These are phyloP conservation scores for Anthoscopus minutus DNA, from an alignment of 2,113 vertebrate genomes.

Conservation along the genomic window DNA sequence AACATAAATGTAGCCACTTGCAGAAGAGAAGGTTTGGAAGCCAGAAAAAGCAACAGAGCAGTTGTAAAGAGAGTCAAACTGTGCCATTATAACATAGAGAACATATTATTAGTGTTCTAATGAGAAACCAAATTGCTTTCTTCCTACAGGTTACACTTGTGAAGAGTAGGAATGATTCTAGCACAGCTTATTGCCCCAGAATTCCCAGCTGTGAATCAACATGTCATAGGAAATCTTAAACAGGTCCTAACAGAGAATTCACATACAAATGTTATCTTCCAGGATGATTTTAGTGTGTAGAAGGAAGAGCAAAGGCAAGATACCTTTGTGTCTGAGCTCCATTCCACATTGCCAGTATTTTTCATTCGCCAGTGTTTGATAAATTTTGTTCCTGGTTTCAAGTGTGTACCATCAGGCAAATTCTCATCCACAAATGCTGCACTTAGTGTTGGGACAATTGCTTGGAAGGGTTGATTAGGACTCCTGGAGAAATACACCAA, in stretches of 20 bases:
- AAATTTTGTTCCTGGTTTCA: constrained; percentile 92
- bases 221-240: neutral
- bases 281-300: neutral
- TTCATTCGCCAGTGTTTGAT: constrained; percentile 98
- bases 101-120: neutral
- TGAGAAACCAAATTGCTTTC: neutral
- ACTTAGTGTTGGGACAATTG: constrained; percentile 86
- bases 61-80: neutral
- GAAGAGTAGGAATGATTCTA: neutral
- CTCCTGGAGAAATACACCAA: constrained; percentile 60
- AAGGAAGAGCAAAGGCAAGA: neutral
- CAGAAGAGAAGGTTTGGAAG: neutral
- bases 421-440: constrained; percentile 99
- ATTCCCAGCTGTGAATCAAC: neutral
- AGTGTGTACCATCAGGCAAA: constrained; percentile 90
- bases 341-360: constrained; percentile 90
- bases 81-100: neutral
- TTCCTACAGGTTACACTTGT: neutral
- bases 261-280: neutral
- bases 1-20: neutral
- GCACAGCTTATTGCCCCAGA: neutral
- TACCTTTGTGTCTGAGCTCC: constrained; percentile 92
- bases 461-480: constrained; percentile 81
- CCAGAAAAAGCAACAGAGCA: neutral
- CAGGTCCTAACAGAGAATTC: neutral